Percentiles rank a stretch among this genome's conserved stretches.
Conservation (phyloP, 2,113 vertebrate genomes). For the rabbit (Oryctolagus cuniculus) region DNA sequence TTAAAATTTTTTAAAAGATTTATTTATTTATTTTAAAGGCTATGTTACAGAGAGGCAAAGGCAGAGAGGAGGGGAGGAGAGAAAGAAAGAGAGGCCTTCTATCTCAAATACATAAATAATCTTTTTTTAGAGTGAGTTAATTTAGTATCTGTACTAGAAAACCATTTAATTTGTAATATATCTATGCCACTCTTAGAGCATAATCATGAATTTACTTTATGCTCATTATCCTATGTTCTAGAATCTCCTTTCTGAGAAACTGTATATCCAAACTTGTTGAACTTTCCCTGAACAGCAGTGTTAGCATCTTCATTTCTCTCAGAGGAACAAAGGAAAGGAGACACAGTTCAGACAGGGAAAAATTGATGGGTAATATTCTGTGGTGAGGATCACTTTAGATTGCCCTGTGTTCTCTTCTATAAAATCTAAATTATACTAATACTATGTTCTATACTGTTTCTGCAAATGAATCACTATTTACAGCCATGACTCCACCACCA, state of each 20-base stretch:
- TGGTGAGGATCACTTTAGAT: not conserved
- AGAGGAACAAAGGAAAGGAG: not conserved
- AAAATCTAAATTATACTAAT: not conserved
- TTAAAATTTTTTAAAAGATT: not conserved
- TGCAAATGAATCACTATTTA: not conserved
- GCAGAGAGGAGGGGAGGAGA: no score
- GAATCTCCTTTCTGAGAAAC: not conserved
- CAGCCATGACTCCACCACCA: not conserved
- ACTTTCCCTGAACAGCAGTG: not conserved
- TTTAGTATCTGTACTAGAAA: constrained; percentile 42
- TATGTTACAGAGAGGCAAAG: no score
- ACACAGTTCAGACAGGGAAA: not conserved
- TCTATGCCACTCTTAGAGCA: not conserved
- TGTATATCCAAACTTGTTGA: not conserved
- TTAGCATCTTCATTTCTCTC: not conserved
- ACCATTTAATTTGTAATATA: not conserved
- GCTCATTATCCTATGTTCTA: not conserved
- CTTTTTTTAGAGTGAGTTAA: not conserved
- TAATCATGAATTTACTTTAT: constrained; percentile 42
- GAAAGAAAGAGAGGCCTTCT: no score
- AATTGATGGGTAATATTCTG: fast-evolving
- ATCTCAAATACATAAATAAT: not conserved
- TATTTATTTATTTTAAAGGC: not conserved
- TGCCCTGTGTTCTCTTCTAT: not conserved
- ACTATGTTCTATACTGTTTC: not conserved